Evolutionary conservation across 1,140 invertebrate species (phyloP), one percentile per base, ranked within the genome.

Genomic region (Diabrotica undecimpunctata): DNA sequence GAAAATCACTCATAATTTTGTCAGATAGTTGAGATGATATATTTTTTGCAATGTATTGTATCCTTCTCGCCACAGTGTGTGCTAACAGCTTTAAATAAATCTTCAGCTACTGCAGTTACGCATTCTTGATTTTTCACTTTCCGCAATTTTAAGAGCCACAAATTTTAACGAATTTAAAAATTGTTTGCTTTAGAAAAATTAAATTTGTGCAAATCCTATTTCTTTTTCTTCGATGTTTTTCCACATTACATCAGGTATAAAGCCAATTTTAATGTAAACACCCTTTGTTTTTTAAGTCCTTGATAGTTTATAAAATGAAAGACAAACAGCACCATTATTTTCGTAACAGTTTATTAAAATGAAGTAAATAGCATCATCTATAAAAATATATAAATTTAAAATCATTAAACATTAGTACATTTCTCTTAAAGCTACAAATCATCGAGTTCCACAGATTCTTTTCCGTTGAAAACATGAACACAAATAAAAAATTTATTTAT

Each of bases 1-100:
- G 66, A 67, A 51, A 72, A 68, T 62, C 61, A 72, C 62, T 69
- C 66, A n/a, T 68, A 13, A 56, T 66, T 68, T 68, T 61, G 63
- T 67, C 62, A 62, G 37, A 68, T 62, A 65, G 36, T 68, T 68
- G 62, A 68, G 62, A 62, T 53, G 55, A 59, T 59, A 54, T 54
- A 54, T 54, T 60, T 60, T 60, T n/a, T 60, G 58, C 2, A n/a
- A 38, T 60, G 58, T 60, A 7, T 38, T 60, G 25, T n/a, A 36
- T 38, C 2, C 39, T 60, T n/a, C 37, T 25, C 37, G 39, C 37
- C 58, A 60, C 52, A n/a, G 11, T 54, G 3, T 54, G 7, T 54
- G 3, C 52, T 54, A n/a, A 54, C 52, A 54, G 52, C 14, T 54
- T 54, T 54, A 7, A 54, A 54, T 54, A 54, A 54, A 54, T 54